Conservation (phyloP, 2,797 vertebrate genomes). For the Coilia nasus region DNA sequence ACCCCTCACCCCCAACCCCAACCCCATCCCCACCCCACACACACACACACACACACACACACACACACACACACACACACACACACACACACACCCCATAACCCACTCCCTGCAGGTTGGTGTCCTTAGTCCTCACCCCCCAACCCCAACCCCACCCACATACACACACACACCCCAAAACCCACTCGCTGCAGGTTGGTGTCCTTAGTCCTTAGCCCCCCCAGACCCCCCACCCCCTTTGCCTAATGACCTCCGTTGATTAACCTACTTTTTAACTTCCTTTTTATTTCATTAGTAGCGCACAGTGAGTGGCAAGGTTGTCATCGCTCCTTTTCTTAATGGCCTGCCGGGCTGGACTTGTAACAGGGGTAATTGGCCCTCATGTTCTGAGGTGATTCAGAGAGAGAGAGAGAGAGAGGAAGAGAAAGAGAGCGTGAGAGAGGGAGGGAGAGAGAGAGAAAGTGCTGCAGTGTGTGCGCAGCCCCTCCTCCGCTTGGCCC, state of each 20-base stretch:
- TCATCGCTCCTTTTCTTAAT: slow-evolving; percentile 3
- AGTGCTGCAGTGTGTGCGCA: not conserved
- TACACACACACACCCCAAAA: too few relatives aligned
- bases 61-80: too few relatives aligned
- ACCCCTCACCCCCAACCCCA: not conserved
- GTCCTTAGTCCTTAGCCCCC: too few relatives aligned
- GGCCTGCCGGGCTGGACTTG: not conserved
- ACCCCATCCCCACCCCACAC: not conserved
- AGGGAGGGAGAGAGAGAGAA: not conserved
- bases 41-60: too few relatives aligned
- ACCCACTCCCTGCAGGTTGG: too few relatives aligned
- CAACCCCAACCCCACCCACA: too few relatives aligned
- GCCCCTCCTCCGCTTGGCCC: slow-evolving; percentile 21
- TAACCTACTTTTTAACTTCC: not conserved
- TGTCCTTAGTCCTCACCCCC: not conserved
- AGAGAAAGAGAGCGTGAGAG: too few relatives aligned
- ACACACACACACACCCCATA: too few relatives aligned
- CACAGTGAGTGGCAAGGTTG: not conserved
- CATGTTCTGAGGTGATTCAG: not conserved
- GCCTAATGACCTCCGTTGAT: not conserved
- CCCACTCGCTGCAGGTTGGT: too few relatives aligned
- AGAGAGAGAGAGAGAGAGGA: too few relatives aligned
- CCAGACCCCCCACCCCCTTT: not conserved
- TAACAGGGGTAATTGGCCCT: not conserved
- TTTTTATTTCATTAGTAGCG: too few relatives aligned